Evolutionary conservation across 2,888 invertebrate genomes (phyloP).

Genomic region (Monoplex corrugatus): DNA sequence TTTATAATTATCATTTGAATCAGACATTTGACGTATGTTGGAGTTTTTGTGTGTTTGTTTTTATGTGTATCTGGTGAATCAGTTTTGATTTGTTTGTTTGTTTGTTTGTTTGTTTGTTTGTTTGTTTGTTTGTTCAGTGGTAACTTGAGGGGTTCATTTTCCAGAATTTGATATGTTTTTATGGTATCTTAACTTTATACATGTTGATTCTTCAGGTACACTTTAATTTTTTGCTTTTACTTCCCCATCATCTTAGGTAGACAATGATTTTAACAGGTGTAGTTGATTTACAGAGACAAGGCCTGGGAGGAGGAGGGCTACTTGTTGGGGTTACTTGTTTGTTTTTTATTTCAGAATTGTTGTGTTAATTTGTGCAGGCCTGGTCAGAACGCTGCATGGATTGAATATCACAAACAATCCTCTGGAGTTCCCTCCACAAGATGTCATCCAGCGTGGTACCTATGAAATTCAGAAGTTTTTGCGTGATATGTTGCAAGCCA

Average conservation of each 20-base stretch:
- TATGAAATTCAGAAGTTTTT: constrained; percentile 76
- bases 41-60: constrained; percentile 3
- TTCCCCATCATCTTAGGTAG: neutral
- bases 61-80: neutral
- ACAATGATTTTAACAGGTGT: no score
- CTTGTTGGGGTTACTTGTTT: neutral
- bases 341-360: neutral
- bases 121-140: neutral
- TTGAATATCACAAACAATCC: constrained; percentile 80
- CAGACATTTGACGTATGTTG: neutral
- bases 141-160: no score
- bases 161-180: no score
- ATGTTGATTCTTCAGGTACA: neutral
- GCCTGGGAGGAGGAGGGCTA: no score
- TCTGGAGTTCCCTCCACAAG: constrained; percentile 79
- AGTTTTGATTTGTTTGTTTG: neutral
- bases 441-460: constrained; percentile 77
- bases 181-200: no score
- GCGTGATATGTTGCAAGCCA: constrained; percentile 75
- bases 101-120: neutral
- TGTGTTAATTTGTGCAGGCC: constrained; percentile 64
- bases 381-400: constrained; percentile 77
- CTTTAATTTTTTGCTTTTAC: neutral
- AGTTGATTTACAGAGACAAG: no score
- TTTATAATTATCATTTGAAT: neutral